Base-by-base conservation (phyloP, 2,888 invertebrate species). In the Tetragonula carbonaria region DNA sequence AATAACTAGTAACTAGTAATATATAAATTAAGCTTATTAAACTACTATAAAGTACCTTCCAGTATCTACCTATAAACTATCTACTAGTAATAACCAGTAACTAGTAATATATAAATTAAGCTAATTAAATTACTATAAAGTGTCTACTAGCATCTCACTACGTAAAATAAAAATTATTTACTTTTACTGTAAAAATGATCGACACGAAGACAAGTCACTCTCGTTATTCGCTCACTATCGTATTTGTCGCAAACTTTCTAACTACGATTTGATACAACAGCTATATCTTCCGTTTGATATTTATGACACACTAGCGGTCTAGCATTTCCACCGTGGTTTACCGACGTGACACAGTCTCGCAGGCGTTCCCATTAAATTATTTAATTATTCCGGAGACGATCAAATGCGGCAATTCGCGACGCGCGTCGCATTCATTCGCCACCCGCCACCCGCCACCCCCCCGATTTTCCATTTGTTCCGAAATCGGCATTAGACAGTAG, bases 351-450 rank as follows among this genome's bases (percentile, higher is more conserved):
- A 76, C 72, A 78, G 73, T 86, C 57, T 66, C 80, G 78, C 77
- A 63, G 81, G 83, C 90, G 88, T 91, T 92, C 91, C 88, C 90
- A 90, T 91, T 87, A 89, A 92, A 92, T 93, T 90, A 92, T 93
- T 90, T 91, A 91, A 93, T 93, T 92, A 93, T 92, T 92, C 91
- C 87, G 85, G 81, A 90, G 88, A 91, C 92, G 90, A 93, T 93
- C 91, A 90, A 90, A 87, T 88, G 86, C 86, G 85, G 88, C 89
- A 91, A 92, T 91, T 92, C 90, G 90, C 88, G 83, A 89, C 86
- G 88, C 85, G 85, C 84, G 68, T 50, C 57, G 66, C 73, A 75
- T 77, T 82, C 83, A 65, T 67, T 59, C 57, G 23, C 66, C 78
- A 0, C 28, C 67, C 65, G 23, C 66, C 78, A 0, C 28, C 67